Base-by-base conservation (phyloP, 37 sponge, comb jelly and placozoan species). In the Aplysina aerophoba region DNA sequence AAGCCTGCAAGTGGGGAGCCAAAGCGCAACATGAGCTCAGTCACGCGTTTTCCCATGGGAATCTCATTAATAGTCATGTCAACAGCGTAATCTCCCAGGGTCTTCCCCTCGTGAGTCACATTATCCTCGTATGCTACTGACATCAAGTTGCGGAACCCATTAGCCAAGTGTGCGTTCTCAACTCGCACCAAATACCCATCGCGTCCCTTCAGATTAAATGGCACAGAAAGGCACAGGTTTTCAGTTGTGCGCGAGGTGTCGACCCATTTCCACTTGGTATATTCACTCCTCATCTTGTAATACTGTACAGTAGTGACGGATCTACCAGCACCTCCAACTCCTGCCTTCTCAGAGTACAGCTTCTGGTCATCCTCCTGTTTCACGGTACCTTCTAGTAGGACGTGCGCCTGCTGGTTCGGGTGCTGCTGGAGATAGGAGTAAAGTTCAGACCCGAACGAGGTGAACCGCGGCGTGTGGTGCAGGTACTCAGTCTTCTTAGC, bases 281-380 rank as follows among this genome's bases (percentile, higher is more conserved):
- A 19, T 53, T 75, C 78, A 12, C 20, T 24, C 21, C 53, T 40
- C 53, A 1, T 4, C 40, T 75, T 75, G 25, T 50, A 53, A 75
- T 50, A 24, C 21, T 75, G n/a, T 4, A 75, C n/a, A 4, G 93
- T 92, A 4, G 87, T 89, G 31, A 92, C 87, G 16, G 86, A 37
- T 38, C 74, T 86, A n/a, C 89, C 93, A 6, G 87, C 93, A 31
- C 93, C 93, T 21, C 81, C 86, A 1, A 92, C 41, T 3, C 87
- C 87, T 50, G 87, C 84, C 15, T 86, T 83, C 28, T 92, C 87
- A 22, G 93, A 92, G 15, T 31, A 59, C 40, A 89, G 66, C 1
- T 83, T 27, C 20, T 54, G 50, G 36, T 66, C 59, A 21, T 73
- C 88, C 3, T 68, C 55, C 56, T 86, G 86, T 64, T 86, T 58